phyloP scores from a whole-genome alignment of 2,797 vertebrate species.

The Loris lydekkerianus region DNA sequence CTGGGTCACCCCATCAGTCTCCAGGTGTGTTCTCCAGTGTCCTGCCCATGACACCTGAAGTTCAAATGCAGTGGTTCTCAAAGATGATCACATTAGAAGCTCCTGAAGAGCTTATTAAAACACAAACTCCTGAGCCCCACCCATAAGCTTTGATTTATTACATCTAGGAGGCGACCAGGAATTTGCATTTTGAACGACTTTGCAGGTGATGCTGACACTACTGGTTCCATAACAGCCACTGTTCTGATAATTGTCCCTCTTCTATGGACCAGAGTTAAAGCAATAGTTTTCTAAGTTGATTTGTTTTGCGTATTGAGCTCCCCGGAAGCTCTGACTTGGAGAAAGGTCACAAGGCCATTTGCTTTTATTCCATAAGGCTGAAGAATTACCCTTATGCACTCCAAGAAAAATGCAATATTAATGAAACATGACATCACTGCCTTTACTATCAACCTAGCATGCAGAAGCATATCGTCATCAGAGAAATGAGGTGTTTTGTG shows the following conservation, averaged over 20 bases:
- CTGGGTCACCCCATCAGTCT: background rate
- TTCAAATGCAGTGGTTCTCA: background rate
- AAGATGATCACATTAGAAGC: background rate
- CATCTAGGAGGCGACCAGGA: background rate
- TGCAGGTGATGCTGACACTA: background rate
- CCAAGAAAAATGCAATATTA: slow-evolving; percentile 42
- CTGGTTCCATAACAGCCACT: background rate
- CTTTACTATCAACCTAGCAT: background rate
- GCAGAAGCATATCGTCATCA: background rate
- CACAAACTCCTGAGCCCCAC: background rate
- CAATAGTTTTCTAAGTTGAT: background rate
- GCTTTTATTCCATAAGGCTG: background rate
- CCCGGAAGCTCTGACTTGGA: slow-evolving; percentile 3
- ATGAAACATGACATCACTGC: background rate
- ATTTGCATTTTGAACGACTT: slow-evolving; percentile 31
- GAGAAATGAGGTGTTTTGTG: background rate
- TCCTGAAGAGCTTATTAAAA: slow-evolving; percentile 1
- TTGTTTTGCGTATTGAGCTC: background rate
- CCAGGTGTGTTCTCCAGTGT: background rate
- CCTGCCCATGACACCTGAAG: background rate
- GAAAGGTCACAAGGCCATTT: slow-evolving; percentile 29
- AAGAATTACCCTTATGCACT: slow-evolving; percentile 27
- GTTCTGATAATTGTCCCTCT: background rate
- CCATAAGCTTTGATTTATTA: background rate
- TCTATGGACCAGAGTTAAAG: background rate